Evolutionary conservation across 2,113 vertebrate species (phyloP).

Genomic region (rabbit (Oryctolagus cuniculus)): DNA sequence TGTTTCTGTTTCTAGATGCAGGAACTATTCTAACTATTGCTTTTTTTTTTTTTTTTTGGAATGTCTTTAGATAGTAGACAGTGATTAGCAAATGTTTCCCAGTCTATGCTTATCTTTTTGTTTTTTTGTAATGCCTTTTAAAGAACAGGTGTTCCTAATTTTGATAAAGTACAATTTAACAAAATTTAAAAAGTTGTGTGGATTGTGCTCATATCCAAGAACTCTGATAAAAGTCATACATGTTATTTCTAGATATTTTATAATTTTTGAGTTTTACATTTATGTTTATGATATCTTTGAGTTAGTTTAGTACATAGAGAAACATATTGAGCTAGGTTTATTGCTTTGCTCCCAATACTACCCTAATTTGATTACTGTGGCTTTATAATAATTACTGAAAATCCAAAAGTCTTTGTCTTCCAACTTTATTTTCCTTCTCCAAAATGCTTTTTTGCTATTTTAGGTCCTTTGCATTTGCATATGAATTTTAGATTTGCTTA

Average conservation of each 20-base stretch:
- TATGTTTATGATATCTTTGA: not conserved
- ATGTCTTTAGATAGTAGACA: not conserved
- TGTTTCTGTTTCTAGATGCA: not conserved
- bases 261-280: not conserved
- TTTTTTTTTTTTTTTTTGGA: not conserved
- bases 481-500: not conserved
- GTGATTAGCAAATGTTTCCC: not conserved
- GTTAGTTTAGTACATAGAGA: not conserved
- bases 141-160: too few species aligned
- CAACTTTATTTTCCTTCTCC: not conserved
- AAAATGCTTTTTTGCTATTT: not conserved
- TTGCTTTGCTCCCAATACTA: not conserved
- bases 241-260: not conserved
- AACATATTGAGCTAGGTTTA: not conserved
- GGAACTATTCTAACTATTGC: not conserved
- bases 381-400: not conserved
- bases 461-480: not conserved
- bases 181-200: too few species aligned
- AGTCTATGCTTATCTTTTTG: not conserved
- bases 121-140: not conserved
- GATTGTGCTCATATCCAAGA: not conserved
- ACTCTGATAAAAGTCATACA: not conserved
- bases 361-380: not conserved
- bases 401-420: not conserved
- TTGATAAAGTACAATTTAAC: too few species aligned